A percentile compares a stretch with the other conserved stretches of the same genome.
Conservation (phyloP, 2,113 vertebrate species). For the Dissostichus mawsoni region DNA sequence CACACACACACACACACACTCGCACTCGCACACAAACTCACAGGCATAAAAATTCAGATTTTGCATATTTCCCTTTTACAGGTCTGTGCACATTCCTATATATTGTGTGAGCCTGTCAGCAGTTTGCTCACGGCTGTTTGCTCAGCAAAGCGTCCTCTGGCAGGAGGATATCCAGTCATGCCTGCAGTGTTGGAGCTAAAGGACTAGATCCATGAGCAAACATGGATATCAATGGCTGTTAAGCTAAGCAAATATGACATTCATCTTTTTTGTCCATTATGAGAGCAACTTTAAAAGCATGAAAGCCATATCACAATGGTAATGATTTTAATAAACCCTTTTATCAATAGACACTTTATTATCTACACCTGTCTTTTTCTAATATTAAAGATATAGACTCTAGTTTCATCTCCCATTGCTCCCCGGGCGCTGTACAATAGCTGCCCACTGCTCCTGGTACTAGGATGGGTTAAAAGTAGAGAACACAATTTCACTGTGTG, state of each 20-base stretch:
- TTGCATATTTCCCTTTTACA: not conserved
- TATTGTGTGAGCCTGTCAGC: slow-evolving; percentile 19
- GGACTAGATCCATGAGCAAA: slow-evolving; percentile 39
- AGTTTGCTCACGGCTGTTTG: slow-evolving; percentile 11
- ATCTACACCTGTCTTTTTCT: too few relatives aligned
- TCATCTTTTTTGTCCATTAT: slow-evolving; percentile 1
- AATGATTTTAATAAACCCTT: not conserved
- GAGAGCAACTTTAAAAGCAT: not conserved
- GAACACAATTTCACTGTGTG: too few relatives aligned
- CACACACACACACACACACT: slow-evolving; percentile 3
- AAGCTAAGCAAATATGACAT: slow-evolving; percentile 23
- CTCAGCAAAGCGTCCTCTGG: slow-evolving; percentile 9
- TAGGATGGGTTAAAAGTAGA: too few relatives aligned
- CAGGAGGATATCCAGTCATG: slow-evolving; percentile 28
- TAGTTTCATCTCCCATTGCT: too few relatives aligned
- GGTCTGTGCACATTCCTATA: slow-evolving; percentile 27
- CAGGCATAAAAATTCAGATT: not conserved
- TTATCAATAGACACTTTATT: not conserved
- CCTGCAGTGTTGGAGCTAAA: slow-evolving; percentile 8
- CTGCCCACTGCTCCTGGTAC: too few relatives aligned
- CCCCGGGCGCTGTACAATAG: too few relatives aligned
- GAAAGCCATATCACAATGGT: not conserved
- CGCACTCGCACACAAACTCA: slow-evolving; percentile 6
- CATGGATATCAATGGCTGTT: slow-evolving; percentile 32
- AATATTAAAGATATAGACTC: too few relatives aligned